Evolutionary conservation across 2,797 vertebrate species (phyloP).

Genomic region (Pipistrellus pipistrellus): DNA sequence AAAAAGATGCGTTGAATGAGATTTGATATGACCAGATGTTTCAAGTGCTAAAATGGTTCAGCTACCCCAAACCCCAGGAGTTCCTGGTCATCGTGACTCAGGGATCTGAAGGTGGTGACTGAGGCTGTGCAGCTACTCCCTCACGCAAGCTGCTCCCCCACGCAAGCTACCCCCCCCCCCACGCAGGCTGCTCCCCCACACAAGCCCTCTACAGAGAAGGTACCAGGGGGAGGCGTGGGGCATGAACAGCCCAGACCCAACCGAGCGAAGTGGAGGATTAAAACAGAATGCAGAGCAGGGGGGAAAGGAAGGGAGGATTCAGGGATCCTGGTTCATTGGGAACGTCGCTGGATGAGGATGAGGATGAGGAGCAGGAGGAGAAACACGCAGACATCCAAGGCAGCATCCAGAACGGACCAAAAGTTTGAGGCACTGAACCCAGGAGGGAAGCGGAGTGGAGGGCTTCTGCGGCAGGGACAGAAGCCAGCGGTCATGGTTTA

Average conservation of each 20-base stretch:
- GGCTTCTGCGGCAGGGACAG: not conserved
- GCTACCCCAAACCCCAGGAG: not conserved
- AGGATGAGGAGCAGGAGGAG: slow-evolving; percentile 48
- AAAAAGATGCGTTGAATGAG: not conserved
- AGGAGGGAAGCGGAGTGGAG: not conserved
- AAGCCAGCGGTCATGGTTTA: not conserved
- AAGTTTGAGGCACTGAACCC: not conserved
- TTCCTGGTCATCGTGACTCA: not conserved
- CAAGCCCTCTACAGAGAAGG: not conserved
- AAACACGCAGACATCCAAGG: slow-evolving; percentile 21
- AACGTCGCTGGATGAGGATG: not conserved
- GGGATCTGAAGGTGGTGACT: not conserved
- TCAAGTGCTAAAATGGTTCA: not conserved
- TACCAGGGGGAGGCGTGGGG: not conserved
- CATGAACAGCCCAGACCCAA: not conserved
- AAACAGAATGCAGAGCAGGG: not conserved
- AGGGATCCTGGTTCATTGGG: not conserved
- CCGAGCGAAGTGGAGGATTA: not conserved
- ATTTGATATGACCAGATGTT: not conserved
- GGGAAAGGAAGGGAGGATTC: not conserved
- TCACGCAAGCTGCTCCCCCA: not conserved
- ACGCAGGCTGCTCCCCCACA: not conserved
- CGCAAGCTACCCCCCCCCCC: not conserved
- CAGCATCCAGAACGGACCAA: not conserved
- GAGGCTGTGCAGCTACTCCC: not conserved